A percentile compares a stretch with the other conserved stretches of the same genome.
These are phyloP conservation scores for Gila orcuttii DNA, from an alignment of 2,113 vertebrate genomes.

Conservation along the genomic window DNA sequence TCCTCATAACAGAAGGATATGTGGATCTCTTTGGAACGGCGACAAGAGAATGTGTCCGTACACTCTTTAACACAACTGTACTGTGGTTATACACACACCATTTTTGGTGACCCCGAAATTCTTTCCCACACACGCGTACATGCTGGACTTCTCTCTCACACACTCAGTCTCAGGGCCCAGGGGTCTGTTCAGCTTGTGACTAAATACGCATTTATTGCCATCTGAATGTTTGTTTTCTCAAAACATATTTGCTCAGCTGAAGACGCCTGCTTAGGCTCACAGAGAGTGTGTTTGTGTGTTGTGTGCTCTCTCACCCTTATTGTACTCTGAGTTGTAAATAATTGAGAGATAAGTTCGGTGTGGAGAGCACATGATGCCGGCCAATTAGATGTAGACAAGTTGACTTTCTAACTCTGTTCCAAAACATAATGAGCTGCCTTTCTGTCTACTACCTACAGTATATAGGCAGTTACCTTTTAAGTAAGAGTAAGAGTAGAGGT, in stretches of 20 bases:
- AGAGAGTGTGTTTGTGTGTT: slow-evolving; percentile 26
- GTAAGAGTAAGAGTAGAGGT: too few species aligned
- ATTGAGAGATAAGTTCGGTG: background rate
- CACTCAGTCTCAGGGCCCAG: slow-evolving; percentile 17
- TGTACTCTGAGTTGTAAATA: slow-evolving; percentile 22
- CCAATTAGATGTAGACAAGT: background rate
- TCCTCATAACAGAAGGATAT: background rate
- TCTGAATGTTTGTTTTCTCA: slow-evolving; percentile 57
- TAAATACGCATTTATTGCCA: slow-evolving; percentile 52
- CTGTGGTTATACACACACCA: slow-evolving; percentile 23
- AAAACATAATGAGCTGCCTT: background rate
- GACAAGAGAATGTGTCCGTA: slow-evolving; percentile 1
- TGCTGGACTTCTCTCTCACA: background rate
- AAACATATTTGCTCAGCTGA: slow-evolving; percentile 60
- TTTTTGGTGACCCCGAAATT: slow-evolving; percentile 46
- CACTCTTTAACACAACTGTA: slow-evolving; percentile 26
- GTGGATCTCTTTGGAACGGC: background rate
- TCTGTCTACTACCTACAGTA: background rate
- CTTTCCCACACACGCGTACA: slow-evolving; percentile 51
- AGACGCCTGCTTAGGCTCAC: slow-evolving; percentile 38
- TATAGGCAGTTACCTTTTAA: background rate
- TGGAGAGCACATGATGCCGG: background rate
- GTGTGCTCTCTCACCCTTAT: slow-evolving; percentile 7
- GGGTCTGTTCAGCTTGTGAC: slow-evolving; percentile 46
- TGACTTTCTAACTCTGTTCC: background rate